These are phyloP conservation scores for Peribatodes rhomboidaria DNA, from an alignment of 2,888 invertebrate genomes.

Conservation along the genomic window DNA sequence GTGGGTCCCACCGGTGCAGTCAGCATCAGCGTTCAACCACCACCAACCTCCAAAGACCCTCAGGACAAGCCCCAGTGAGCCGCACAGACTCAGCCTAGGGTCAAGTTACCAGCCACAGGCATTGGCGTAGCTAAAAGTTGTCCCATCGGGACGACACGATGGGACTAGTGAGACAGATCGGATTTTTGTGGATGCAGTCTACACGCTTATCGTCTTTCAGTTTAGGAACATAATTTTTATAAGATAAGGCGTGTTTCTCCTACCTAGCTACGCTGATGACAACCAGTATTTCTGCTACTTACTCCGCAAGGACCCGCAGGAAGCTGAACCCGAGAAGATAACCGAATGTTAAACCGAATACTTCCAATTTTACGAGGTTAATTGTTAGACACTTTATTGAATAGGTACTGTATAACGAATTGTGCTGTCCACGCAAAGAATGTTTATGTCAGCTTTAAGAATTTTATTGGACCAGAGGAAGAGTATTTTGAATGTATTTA, in stretches of 20 bases:
- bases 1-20: conserved; percentile 75
- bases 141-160: too few relatives aligned
- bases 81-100: not conserved
- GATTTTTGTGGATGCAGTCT: not conserved
- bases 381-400: conserved; percentile 6
- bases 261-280: not conserved
- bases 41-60: conserved; percentile 51
- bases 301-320: not conserved
- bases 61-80: conserved; percentile 13
- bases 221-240: not conserved
- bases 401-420: not conserved
- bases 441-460: not conserved
- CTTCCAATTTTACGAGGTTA: conserved; percentile 14
- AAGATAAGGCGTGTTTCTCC: not conserved
- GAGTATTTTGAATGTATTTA: too few relatives aligned
- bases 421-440: not conserved
- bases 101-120: not conserved
- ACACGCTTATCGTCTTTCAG: not conserved
- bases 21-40: conserved; percentile 69
- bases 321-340: not conserved
- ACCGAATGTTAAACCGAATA: conserved; percentile 13
- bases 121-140: not conserved
- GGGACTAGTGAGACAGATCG: too few relatives aligned
- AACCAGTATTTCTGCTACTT: not conserved
- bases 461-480: too few relatives aligned